Conservation (phyloP, 1,140 invertebrate genomes). For the Diabrotica undecimpunctata region DNA sequence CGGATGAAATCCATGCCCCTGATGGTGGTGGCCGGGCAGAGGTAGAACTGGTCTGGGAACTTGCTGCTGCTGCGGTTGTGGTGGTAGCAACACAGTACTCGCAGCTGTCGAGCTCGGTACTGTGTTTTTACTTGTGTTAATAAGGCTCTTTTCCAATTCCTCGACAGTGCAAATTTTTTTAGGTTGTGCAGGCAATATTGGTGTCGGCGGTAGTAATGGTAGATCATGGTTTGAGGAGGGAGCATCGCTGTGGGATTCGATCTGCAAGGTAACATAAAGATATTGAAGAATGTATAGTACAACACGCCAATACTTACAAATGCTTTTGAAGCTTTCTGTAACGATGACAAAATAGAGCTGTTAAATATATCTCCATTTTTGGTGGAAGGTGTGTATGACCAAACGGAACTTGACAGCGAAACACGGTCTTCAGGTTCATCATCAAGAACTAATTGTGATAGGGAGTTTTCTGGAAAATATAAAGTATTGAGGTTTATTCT, state of each 20-base stretch:
- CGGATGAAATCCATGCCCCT: conserved; percentile 19
- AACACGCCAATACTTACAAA: conserved; percentile 30
- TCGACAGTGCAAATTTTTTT: conserved; percentile 54
- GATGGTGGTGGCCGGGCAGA: conserved; percentile 27
- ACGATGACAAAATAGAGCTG: conserved; percentile 30
- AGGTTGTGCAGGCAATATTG: conserved; percentile 13
- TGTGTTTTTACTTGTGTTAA: conserved; percentile 29
- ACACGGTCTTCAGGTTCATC: conserved; percentile 22
- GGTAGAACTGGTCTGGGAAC: conserved; percentile 40
- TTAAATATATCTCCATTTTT: conserved; percentile 37
- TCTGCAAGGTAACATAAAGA: background rate
- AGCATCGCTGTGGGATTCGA: background rate
- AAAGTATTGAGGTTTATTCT: no score
- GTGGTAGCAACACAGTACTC: conserved; percentile 27
- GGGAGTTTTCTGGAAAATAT: conserved; percentile 49
- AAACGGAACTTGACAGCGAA: conserved; percentile 32
- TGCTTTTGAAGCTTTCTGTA: conserved; percentile 35
- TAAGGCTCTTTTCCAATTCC: conserved; percentile 53
- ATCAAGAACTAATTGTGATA: conserved; percentile 56
- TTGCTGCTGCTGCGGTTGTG: conserved; percentile 17
- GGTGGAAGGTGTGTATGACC: conserved; percentile 36
- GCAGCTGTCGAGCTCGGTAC: conserved; percentile 25
- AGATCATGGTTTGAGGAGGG: background rate
- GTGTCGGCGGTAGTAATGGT: background rate
- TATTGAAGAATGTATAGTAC: background rate